These are phyloP conservation scores for Chionodraco myersi DNA, from an alignment of 2,113 vertebrate genomes.

Conservation along the genomic window DNA sequence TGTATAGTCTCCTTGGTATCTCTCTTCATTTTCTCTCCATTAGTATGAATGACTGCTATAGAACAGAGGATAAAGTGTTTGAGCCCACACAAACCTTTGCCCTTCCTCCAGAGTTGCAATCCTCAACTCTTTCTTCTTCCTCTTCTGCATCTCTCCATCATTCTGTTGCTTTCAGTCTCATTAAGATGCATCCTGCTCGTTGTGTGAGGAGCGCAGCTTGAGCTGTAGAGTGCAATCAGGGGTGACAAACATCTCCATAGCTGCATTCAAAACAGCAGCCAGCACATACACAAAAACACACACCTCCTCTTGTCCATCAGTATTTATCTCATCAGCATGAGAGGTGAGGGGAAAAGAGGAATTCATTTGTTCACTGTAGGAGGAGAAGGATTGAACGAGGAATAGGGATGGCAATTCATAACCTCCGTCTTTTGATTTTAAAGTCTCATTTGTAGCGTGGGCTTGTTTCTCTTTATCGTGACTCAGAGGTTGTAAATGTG, in stretches of 20 bases:
- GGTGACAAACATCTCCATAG: slow-evolving; percentile 49
- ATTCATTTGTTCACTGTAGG: slow-evolving; percentile 30
- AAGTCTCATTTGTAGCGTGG: slow-evolving; percentile 42
- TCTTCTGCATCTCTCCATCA: slow-evolving; percentile 9
- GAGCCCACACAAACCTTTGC: background rate
- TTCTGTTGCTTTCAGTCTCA: slow-evolving; percentile 45
- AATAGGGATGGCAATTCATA: slow-evolving; percentile 47
- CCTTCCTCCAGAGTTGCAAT: background rate
- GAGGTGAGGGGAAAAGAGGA: slow-evolving; percentile 13
- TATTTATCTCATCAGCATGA: slow-evolving; percentile 45
- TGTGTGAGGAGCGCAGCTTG: slow-evolving; percentile 24
- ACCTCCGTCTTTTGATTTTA: slow-evolving; percentile 43
- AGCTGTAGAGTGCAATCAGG: slow-evolving; percentile 55
- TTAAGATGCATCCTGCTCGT: slow-evolving; percentile 47
- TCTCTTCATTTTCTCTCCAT: slow-evolving; percentile 1
- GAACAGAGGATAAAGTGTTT: background rate
- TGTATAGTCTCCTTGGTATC: slow-evolving; percentile 15
- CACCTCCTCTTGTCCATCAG: slow-evolving; percentile 1
- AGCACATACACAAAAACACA: slow-evolving; percentile 14
- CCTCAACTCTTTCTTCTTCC: background rate
- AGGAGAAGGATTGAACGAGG: slow-evolving; percentile 19
- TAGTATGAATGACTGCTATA: background rate
- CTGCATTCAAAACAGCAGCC: slow-evolving; percentile 37
- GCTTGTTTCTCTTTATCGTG: slow-evolving; percentile 49
- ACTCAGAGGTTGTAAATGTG: slow-evolving; percentile 66